Base-by-base conservation (phyloP, 2,888 invertebrate genomes). In the Linnaemya tessellans region DNA sequence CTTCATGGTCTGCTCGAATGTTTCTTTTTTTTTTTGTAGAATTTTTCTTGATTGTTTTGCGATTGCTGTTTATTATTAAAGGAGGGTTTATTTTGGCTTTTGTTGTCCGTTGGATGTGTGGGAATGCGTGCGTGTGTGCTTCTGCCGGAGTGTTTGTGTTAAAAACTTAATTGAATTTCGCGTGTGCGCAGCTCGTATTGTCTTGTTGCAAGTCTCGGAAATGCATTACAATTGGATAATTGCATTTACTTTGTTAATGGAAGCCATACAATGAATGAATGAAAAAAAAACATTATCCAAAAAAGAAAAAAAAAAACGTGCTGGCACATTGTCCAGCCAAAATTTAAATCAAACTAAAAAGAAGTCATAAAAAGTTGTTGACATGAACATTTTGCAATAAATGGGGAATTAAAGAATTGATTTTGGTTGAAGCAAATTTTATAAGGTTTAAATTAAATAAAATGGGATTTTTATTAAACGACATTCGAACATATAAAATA, bases 171-270 rank as follows among this genome's bases (percentile, higher is more conserved):
- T 85, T 85, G 82, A 85, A 85, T 85, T 85, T 82, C 85, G 85
- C 85, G 79, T 85, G 85, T 85, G 85, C 85, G 82, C 85, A 85
- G 60, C 75, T 62, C 62, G 46, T 43, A 74, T 77, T 82, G 77
- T 82, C 77, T 82, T 82, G 64, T 77, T 82, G 78, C 67, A 75
- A 77, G 84, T 86, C 84, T 86, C 84, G 83, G 86, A 78, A 86
- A 81, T 84, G 87, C 87, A 87, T 87, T 88, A 87, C 90, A 91
- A 91, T 91, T 90, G 91, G 89, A 90, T 90, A 90, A 91, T 91
- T 90, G 88, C 90, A 91, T 90, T 90, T 90, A 87, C 71, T 77
- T 80, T 51, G 82, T 75, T 85, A 85, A 85, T 85, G 82, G 79
- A 71, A 79, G 70, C 20, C 75, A 74, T 75, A 30, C 35, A 20